Percentiles rank a stretch among this genome's conserved stretches.
These are phyloP conservation scores for Bos javanicus DNA, from an alignment of 2,113 vertebrate species.

Conservation along the genomic window DNA sequence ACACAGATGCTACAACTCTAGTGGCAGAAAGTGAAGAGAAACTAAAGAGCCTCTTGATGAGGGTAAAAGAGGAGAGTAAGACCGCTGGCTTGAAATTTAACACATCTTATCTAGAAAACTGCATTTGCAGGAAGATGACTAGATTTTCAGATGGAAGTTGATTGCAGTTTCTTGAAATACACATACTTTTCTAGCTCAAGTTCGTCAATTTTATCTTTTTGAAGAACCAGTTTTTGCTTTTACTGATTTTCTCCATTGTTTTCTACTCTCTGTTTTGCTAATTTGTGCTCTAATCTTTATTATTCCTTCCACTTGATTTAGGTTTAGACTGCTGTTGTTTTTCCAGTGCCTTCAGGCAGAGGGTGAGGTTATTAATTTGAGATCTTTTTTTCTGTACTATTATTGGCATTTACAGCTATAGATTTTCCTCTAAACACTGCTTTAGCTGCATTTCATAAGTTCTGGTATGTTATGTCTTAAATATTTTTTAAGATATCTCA, in stretches of 20 bases:
- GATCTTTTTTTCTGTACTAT: not conserved
- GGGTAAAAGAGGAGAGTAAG: not conserved
- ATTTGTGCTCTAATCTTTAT: not conserved
- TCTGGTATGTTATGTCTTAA: not conserved
- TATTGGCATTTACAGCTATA: not conserved
- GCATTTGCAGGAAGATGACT: not conserved
- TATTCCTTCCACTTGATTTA: not conserved
- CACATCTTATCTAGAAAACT: not conserved
- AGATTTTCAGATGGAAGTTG: not conserved
- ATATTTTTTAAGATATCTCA: not conserved
- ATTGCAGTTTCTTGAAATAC: not conserved
- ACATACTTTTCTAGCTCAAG: not conserved
- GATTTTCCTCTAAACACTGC: not conserved
- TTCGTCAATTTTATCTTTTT: not conserved
- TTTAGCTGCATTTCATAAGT: not conserved
- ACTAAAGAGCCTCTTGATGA: not conserved
- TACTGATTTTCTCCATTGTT: not conserved
- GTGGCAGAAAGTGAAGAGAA: not conserved
- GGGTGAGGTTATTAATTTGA: not conserved
- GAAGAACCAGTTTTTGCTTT: not conserved
- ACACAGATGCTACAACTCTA: not conserved
- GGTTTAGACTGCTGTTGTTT: not conserved
- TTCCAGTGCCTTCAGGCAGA: not conserved
- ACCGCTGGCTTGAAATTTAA: not conserved
- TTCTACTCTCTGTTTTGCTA: not conserved